These are phyloP conservation scores for Oligia strigilis DNA, from an alignment of 2,888 invertebrate genomes.

Conservation along the genomic window DNA sequence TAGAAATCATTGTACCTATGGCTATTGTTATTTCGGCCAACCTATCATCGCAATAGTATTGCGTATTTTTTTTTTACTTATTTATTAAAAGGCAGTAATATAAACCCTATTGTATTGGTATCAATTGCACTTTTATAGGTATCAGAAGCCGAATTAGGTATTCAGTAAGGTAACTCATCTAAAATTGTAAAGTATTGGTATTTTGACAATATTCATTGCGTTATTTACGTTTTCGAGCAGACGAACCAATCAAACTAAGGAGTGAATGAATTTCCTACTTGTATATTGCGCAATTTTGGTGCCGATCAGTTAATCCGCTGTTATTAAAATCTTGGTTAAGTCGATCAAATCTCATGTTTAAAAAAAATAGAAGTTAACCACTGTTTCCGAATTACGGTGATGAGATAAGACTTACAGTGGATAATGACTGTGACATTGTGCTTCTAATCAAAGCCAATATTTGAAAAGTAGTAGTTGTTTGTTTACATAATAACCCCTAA, in stretches of 20 bases:
- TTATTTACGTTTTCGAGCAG: neutral
- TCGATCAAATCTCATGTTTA: neutral
- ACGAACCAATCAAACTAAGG: neutral
- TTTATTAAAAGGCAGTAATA: too few species aligned
- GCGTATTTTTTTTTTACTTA: neutral
- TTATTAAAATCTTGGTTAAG: neutral
- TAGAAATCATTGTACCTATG: too few species aligned
- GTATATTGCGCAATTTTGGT: neutral
- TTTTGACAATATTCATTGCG: neutral
- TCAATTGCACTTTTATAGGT: neutral
- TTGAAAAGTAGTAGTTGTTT: neutral
- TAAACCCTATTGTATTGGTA: neutral
- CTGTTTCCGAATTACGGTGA: neutral
- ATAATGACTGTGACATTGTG: neutral
- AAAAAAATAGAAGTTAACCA: neutral
- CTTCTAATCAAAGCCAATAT: neutral
- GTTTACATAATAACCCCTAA: neutral
- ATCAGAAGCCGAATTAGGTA: neutral
- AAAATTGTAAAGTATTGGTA: neutral
- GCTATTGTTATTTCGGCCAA: slow-evolving; percentile 6
- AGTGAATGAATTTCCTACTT: neutral
- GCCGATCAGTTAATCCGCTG: neutral
- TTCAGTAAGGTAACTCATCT: neutral
- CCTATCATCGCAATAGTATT: neutral
- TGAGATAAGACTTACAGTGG: neutral